Evolutionary conservation across 2,797 vertebrate species (phyloP), one percentile per base, ranked within the genome.

Genomic region (Eospalax fontanierii): DNA sequence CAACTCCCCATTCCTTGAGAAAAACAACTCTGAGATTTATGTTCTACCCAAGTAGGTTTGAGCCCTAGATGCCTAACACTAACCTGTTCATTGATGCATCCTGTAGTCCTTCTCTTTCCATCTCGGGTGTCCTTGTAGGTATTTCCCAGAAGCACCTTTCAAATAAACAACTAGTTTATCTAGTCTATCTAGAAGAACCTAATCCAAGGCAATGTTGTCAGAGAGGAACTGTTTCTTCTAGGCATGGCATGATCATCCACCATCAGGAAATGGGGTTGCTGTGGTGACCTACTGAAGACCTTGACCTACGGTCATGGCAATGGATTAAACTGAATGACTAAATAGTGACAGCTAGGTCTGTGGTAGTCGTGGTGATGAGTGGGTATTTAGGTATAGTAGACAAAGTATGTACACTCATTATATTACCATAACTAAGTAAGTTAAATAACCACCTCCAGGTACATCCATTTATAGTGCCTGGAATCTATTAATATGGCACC

Each of bases 121-220:
- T 70, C 26, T 43, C n/a, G n/a, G n/a, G n/a, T n/a, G n/a, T n/a
- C n/a, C n/a, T n/a, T n/a, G n/a, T n/a, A n/a, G 50, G 38, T 59
- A 9, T 76, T 92, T 70, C n/a, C 70, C 30, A 6, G 54, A 12
- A 74, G 46, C 71, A 50, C n/a, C 11, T 70, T 74, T 70, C 80
- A 65, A 59, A 66, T 81, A 82, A 57, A 93, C 50, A 46, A 7
- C 71, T 86, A 24, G 26, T 88, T 89, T 68, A 38, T 84, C 61
- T 40, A 68, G 61, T 57, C 66, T 83, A 1, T 68, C 75, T 84
- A 4, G 3, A n/a, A 9, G 54, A 95, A 92, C 35, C 4, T 21
- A 83, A 75, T 65, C 66, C 68, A 81, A 90, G 46, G 33, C 26
- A 76, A 57, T 28, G 22, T 43, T 26, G 38, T 43, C 43, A 50